Percentiles rank a stretch among this genome's conserved stretches.
Conservation (phyloP, 2,888 invertebrate species). For the Troglohyphantes excavatus region DNA sequence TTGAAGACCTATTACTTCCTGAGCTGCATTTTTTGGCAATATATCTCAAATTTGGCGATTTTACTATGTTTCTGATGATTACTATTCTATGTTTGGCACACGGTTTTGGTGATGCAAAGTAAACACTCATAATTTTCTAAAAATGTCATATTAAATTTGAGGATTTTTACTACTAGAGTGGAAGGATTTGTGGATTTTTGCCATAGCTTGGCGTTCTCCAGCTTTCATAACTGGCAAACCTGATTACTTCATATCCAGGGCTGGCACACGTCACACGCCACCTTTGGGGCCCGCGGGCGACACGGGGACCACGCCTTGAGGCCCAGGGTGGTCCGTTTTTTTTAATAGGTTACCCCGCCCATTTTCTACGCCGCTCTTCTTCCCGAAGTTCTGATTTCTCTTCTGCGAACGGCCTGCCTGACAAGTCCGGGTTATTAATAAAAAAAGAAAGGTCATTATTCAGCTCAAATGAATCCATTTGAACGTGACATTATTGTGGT, state of each 20-base stretch:
- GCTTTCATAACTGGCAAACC: too few species aligned
- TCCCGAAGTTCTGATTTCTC: constrained; percentile 52
- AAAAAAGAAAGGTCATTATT: neutral
- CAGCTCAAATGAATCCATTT: neutral
- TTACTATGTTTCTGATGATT: too few species aligned
- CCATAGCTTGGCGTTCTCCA: too few species aligned
- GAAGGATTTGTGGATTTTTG: too few species aligned
- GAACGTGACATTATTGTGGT: constrained; percentile 12
- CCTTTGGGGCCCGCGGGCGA: constrained; percentile 39
- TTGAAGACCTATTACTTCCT: constrained; percentile 14
- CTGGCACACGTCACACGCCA: too few species aligned
- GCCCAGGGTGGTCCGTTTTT: constrained; percentile 40
- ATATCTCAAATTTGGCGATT: too few species aligned
- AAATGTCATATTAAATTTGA: too few species aligned
- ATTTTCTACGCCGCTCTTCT: constrained; percentile 55
- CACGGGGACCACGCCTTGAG: constrained; percentile 33
- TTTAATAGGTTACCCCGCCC: constrained; percentile 46
- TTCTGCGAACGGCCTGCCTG: constrained; percentile 32
- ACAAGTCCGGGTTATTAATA: constrained; percentile 36
- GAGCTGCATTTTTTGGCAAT: neutral
- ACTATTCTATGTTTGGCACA: too few species aligned
- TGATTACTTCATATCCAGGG: too few species aligned
- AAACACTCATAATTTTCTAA: too few species aligned
- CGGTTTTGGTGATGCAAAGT: too few species aligned
- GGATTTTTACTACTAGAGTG: too few species aligned